Evolutionary conservation across 2,888 invertebrate species (phyloP).

Genomic region (Microctonus aethiopoides): DNA sequence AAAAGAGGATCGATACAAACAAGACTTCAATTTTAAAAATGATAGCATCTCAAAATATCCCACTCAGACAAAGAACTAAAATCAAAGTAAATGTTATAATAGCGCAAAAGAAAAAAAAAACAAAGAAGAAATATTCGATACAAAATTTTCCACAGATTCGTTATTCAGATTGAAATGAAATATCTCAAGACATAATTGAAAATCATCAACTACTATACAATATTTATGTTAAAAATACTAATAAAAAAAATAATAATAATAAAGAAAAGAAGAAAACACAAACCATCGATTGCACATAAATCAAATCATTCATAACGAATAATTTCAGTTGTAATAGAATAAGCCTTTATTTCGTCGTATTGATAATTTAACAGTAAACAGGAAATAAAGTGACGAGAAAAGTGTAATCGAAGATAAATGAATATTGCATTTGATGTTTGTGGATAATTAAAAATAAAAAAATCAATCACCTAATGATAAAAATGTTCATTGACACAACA

Average conservation of each 20-base stretch:
- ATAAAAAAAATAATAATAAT: background rate
- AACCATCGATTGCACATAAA: background rate
- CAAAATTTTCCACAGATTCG: background rate
- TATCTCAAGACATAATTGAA: background rate
- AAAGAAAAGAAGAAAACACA: background rate
- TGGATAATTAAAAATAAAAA: background rate
- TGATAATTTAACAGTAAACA: background rate
- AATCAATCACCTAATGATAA: background rate
- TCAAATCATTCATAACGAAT: background rate
- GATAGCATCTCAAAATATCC: background rate
- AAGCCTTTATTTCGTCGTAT: background rate
- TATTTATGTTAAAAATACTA: background rate
- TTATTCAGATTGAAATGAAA: background rate
- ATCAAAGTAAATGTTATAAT: background rate
- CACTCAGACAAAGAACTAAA: background rate
- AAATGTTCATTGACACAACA: background rate
- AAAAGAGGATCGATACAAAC: background rate
- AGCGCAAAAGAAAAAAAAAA: too few relatives aligned
- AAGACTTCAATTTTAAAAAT: background rate
- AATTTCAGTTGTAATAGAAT: background rate
- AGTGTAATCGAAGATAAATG: background rate
- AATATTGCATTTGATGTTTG: background rate
- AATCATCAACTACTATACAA: background rate
- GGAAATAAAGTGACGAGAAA: background rate
- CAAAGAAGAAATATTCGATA: background rate